Evolutionary conservation across 2,888 invertebrate genomes (phyloP).

Genomic region (Andrena praecox): DNA sequence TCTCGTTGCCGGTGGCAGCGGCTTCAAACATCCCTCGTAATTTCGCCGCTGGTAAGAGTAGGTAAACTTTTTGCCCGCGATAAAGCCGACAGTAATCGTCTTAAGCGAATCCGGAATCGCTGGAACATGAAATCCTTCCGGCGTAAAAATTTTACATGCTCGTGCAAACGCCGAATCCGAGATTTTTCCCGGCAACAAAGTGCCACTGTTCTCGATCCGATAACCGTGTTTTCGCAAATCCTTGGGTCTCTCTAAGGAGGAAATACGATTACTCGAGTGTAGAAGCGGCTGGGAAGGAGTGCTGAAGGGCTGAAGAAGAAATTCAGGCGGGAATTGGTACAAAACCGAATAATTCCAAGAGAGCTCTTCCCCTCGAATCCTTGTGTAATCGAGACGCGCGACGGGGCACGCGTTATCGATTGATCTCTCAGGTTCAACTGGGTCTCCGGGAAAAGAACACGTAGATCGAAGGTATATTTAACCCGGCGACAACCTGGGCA

Average conservation of each 20-base stretch:
- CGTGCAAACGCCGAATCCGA: constrained; percentile 1
- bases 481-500: constrained; percentile 48
- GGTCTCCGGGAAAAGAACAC: constrained; percentile 29
- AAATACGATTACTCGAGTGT: constrained; percentile 52
- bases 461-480: constrained; percentile 34
- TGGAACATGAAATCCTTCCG: constrained; percentile 28
- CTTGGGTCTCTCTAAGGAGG: constrained; percentile 29
- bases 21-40: not conserved
- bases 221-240: constrained; percentile 61
- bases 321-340: constrained; percentile 71
- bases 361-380: constrained; percentile 54
- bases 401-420: constrained; percentile 69
- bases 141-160: constrained; percentile 43
- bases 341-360: constrained; percentile 70
- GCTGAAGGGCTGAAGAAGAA: constrained; percentile 13
- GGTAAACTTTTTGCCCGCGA: not conserved
- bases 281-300: constrained; percentile 21
- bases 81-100: constrained; percentile 5
- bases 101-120: constrained; percentile 1
- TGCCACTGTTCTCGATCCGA: constrained; percentile 44
- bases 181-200: constrained; percentile 50
- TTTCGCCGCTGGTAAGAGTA: not conserved
- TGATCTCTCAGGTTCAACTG: constrained; percentile 57
- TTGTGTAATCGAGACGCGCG: constrained; percentile 53
- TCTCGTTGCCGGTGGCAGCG: not conserved